Conservation (phyloP, 2,797 vertebrate species). For the Kryptolebias ocellatus region DNA sequence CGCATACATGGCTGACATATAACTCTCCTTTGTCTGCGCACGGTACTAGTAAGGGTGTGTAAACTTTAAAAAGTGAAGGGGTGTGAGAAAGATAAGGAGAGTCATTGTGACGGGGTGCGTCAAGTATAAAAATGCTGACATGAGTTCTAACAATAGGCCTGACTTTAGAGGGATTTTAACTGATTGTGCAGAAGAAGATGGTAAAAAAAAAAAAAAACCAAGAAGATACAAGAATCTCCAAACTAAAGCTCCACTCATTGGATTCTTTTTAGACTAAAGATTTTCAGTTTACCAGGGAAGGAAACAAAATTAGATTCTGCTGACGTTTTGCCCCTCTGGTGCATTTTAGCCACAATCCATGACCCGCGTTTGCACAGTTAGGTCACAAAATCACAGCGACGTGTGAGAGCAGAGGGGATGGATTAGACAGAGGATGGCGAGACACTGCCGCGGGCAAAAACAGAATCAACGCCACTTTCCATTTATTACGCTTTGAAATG, state of each 20-base stretch:
- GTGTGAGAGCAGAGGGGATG: conserved; percentile 4
- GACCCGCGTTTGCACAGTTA: background rate
- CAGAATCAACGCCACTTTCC: background rate
- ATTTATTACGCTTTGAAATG: background rate
- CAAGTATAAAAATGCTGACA: background rate
- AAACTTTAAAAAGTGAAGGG: conserved; percentile 52
- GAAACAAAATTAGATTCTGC: background rate
- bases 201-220: background rate
- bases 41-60: conserved; percentile 24
- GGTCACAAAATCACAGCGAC: background rate
- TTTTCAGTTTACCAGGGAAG: background rate
- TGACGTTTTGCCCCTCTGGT: conserved; percentile 51
- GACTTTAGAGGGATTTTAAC: background rate
- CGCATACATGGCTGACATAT: too few species aligned
- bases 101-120: background rate
- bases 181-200: background rate
- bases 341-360: conserved; percentile 16
- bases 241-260: background rate
- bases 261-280: background rate
- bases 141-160: background rate
- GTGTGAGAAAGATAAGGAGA: conserved; percentile 6
- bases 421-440: conserved; percentile 2
- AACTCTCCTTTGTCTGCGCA: conserved; percentile 2
- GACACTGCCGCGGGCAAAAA: background rate
- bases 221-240: too few species aligned